Percentiles rank a stretch among this genome's conserved stretches.
Evolutionary conservation across 1,140 invertebrate genomes (phyloP).

Genomic region (Colletes latitarsis): DNA sequence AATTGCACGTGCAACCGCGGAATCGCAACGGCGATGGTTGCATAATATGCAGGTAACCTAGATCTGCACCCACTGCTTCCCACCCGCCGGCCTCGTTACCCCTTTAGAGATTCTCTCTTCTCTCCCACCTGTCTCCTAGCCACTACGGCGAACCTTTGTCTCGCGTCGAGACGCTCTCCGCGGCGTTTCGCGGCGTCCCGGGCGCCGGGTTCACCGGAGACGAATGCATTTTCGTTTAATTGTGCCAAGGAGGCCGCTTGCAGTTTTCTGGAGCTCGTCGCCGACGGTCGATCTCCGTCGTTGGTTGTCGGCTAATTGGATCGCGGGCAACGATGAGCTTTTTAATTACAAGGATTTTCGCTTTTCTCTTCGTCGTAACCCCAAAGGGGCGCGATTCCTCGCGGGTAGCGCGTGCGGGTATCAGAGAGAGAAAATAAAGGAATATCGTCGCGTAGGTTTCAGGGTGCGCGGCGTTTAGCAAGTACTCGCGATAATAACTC

Average conservation of each 20-base stretch:
- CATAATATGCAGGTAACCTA: slow-evolving; percentile 80
- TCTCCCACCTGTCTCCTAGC: slow-evolving; percentile 25
- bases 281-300: background rate
- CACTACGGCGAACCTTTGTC: slow-evolving; percentile 54
- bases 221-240: slow-evolving; percentile 21
- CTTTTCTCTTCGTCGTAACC: no score
- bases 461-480: background rate
- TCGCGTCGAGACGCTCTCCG: slow-evolving; percentile 43
- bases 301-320: slow-evolving; percentile 10
- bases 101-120: slow-evolving; percentile 53
- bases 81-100: slow-evolving; percentile 76
- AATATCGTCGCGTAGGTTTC: background rate
- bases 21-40: slow-evolving; percentile 72
- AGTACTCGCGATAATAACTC: slow-evolving; percentile 10
- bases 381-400: background rate
- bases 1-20: slow-evolving; percentile 58
- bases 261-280: background rate
- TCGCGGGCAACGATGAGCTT: background rate
- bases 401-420: no score
- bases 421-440: background rate
- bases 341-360: slow-evolving; percentile 15
- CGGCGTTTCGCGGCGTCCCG: slow-evolving; percentile 5
- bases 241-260: background rate
- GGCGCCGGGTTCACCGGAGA: slow-evolving; percentile 8
- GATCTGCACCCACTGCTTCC: slow-evolving; percentile 74